phyloP scores from a whole-genome alignment of 2,797 vertebrate species.

The Thalassophryne amazonica region DNA sequence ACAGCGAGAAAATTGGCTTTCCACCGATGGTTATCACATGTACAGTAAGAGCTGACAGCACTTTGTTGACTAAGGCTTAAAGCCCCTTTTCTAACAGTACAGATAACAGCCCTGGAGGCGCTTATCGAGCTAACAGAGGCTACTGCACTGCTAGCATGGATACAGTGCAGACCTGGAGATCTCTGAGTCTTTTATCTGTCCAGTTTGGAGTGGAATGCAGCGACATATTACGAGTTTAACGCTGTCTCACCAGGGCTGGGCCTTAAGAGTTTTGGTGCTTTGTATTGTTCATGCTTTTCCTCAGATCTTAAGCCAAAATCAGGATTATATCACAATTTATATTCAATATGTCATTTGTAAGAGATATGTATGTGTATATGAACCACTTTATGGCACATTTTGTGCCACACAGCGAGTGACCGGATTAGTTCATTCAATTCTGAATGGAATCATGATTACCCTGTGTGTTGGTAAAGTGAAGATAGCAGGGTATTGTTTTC shows the following conservation, averaged over 20 bases:
- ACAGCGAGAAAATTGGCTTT: constrained; percentile 74
- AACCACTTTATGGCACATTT: too few species aligned
- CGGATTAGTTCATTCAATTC: too few species aligned
- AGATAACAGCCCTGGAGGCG: constrained; percentile 56
- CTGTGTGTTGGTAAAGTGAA: too few species aligned
- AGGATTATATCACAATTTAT: too few species aligned
- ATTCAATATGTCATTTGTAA: too few species aligned
- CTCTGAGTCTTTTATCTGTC: constrained; percentile 40
- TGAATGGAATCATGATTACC: too few species aligned
- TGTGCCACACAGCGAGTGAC: too few species aligned
- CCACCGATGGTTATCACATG: constrained; percentile 69
- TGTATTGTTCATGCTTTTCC: neutral
- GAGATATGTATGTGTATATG: too few species aligned
- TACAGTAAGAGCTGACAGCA: constrained; percentile 71
- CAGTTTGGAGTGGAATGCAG: neutral
- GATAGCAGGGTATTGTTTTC: too few species aligned
- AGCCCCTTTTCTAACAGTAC: constrained; percentile 62
- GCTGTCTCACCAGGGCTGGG: too few species aligned
- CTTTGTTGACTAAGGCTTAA: constrained; percentile 73
- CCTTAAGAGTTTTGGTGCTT: neutral
- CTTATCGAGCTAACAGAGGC: constrained; percentile 54
- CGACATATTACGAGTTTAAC: neutral
- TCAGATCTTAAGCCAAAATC: neutral
- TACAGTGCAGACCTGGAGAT: constrained; percentile 27
- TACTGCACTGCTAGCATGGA: constrained; percentile 27